Conservation (phyloP, 2,888 invertebrate genomes). For the Acanthosepion lycidas region DNA sequence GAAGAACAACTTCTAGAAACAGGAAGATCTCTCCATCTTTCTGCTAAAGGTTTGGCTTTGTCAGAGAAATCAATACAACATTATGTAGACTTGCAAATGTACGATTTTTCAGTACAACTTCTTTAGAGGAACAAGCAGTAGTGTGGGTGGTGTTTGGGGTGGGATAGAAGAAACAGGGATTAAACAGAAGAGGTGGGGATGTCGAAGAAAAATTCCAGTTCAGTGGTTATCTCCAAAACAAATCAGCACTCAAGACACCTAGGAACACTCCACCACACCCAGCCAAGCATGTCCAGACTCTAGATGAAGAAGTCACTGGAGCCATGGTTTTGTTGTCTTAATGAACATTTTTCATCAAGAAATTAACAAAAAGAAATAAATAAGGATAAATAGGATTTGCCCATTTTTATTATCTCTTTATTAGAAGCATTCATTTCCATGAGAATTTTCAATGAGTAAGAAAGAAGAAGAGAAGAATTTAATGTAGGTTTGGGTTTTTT, state of each 20-base stretch:
- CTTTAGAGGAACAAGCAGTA: not conserved
- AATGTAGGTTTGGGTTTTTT: too few species aligned
- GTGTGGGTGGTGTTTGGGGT: not conserved
- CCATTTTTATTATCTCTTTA: not conserved
- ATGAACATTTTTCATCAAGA: not conserved
- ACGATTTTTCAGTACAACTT: not conserved
- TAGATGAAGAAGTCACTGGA: not conserved
- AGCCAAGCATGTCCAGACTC: not conserved
- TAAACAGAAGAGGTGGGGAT: not conserved
- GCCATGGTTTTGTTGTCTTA: not conserved
- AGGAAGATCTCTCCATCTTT: not conserved
- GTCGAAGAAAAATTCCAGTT: not conserved
- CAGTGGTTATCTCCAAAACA: slow-evolving; percentile 33
- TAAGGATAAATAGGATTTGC: not conserved
- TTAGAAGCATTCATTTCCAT: not conserved
- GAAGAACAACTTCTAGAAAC: rapidly evolving
- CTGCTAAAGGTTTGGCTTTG: slow-evolving; percentile 10
- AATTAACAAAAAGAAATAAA: not conserved
- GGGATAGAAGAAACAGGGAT: not conserved
- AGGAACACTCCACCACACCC: not conserved
- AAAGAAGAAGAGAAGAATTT: not conserved
- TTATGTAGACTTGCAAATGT: slow-evolving; percentile 23
- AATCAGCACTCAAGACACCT: slow-evolving; percentile 3
- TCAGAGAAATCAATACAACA: not conserved
- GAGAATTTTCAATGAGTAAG: not conserved